These are phyloP conservation scores for Harpegnathos saltator DNA, from an alignment of 1,140 invertebrate genomes.

Conservation along the genomic window DNA sequence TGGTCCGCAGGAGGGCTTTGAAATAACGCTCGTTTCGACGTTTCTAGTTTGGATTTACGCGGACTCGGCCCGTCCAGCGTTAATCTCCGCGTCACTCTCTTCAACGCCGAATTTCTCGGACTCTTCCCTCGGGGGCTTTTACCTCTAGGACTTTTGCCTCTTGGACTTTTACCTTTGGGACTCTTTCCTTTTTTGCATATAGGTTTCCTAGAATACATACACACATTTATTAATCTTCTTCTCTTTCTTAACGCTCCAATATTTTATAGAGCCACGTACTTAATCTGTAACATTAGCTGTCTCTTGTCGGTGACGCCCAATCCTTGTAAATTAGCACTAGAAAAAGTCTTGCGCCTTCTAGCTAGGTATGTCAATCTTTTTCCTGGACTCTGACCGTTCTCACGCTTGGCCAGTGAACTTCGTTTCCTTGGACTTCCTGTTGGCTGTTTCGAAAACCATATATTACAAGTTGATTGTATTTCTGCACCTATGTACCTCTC, in stretches of 20 bases:
- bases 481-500: constrained; percentile 89
- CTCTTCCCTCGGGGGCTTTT: constrained; percentile 82
- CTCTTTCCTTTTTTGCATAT: constrained; percentile 79
- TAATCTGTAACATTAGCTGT: constrained; percentile 79
- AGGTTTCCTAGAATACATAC: constrained; percentile 73
- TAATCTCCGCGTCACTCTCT: constrained; percentile 76
- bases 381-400: constrained; percentile 88
- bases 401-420: constrained; percentile 85
- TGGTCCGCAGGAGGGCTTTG: constrained; percentile 87
- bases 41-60: constrained; percentile 82
- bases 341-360: constrained; percentile 88
- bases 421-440: constrained; percentile 87
- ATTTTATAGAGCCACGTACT: constrained; percentile 66
- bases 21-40: constrained; percentile 88
- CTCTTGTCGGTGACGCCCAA: constrained; percentile 80
- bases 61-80: constrained; percentile 78
- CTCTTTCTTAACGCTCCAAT: not conserved
- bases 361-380: constrained; percentile 89
- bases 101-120: constrained; percentile 82
- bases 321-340: constrained; percentile 85
- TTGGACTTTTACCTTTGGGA: constrained; percentile 80
- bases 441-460: constrained; percentile 86
- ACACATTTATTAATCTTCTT: constrained; percentile 19
- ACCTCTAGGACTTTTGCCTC: constrained; percentile 78
- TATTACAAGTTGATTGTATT: constrained; percentile 89